Base-by-base conservation (phyloP, 2,888 invertebrate species). In the Drosophila anomalata region DNA sequence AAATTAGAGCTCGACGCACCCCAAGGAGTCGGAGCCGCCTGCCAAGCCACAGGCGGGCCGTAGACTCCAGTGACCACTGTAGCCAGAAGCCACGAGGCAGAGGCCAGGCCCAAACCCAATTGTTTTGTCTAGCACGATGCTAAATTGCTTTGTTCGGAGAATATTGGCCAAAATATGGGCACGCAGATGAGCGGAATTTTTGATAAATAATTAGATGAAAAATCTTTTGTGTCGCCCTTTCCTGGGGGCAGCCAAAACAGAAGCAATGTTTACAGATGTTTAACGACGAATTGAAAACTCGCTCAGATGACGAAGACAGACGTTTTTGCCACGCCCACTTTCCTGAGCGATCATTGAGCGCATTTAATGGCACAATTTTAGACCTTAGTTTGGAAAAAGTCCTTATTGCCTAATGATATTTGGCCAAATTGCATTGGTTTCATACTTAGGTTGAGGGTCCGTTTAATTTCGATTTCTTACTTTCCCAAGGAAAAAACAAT, bases 381-480 rank as follows among this genome's bases (percentile, higher is more conserved):
- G 58, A 36, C 31, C 51, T 50, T 33, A 59, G 53, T 69, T 67
- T 53, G 57, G 33, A 58, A 22, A 54, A 42, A 56, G 63, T 65
- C 65, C 62, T 65, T 65, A 52, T 65, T 29, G 69, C 69, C 69
- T 72, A 51, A 75, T 62, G 54, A 78, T 76, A 79, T 74, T 74
- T 83, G 78, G 76, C 79, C 77, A 76, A 68, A 83, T 77, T 79
- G 74, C 74, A 80, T 80, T 81, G 80, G 80, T 81, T 81, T 81
- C 80, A 81, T 57, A 50, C 74, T 76, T 81, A 50, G 57, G 70
- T 62, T 68, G 68, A 62, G 46, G 55, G 58, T 61, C 47, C 47
- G 68, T 51, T 55, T 73, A 39, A 55, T 71, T 72, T 72, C 42
- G 48, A 57, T 51, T 55, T 42, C 41, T 42, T 50, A 51, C 57